Evolutionary conservation across 2,888 invertebrate species (phyloP).

Genomic region (Lamellibrachia satsuma): DNA sequence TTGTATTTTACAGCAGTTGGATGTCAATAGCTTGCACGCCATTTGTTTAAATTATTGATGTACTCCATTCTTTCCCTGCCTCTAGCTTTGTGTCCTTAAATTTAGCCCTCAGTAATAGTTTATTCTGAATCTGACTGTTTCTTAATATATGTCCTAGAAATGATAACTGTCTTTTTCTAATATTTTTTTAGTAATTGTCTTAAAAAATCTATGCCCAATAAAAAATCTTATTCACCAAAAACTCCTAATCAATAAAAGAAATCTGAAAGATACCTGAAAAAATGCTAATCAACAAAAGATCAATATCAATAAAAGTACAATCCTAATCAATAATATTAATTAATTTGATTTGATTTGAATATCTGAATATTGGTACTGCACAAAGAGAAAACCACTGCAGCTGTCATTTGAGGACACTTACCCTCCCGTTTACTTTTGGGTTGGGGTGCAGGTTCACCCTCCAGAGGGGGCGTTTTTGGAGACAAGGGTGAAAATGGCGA

Average conservation of each 20-base stretch:
- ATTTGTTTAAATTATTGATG: too few relatives aligned
- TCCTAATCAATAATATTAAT: neutral
- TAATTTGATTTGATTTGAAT: neutral
- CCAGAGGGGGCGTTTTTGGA: slow-evolving; percentile 38
- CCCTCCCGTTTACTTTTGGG: slow-evolving; percentile 43
- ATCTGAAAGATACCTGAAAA: too few relatives aligned
- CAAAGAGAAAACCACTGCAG: neutral
- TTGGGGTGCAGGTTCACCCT: slow-evolving; percentile 30
- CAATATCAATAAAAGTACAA: neutral
- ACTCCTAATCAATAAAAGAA: neutral
- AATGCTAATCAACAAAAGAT: neutral
- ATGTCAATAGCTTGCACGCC: too few relatives aligned
- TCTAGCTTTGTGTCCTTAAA: too few relatives aligned
- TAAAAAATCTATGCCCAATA: neutral
- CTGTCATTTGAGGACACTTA: neutral
- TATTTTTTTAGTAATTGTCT: neutral
- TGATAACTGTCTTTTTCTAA: neutral
- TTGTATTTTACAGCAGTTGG: neutral
- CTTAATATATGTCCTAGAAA: too few relatives aligned
- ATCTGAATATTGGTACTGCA: neutral
- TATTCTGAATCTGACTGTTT: too few relatives aligned
- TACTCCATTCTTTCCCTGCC: too few relatives aligned
- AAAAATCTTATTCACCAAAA: neutral
- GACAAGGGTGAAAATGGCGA: slow-evolving; percentile 50
- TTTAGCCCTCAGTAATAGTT: too few relatives aligned